Base-by-base conservation (phyloP, 2,888 invertebrate species). In the Strigamia maritima region DNA sequence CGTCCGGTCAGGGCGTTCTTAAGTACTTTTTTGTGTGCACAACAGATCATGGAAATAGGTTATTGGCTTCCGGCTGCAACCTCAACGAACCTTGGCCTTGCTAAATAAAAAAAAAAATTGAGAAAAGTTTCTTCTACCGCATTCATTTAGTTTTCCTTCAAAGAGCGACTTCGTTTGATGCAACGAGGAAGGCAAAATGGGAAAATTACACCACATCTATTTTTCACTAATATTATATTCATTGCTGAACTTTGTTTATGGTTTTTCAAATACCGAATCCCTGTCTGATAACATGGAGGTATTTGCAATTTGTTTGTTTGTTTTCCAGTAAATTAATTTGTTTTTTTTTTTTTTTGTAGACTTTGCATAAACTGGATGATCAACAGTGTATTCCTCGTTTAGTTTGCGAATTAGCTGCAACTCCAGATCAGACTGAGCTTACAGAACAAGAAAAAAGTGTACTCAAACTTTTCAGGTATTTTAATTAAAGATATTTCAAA, bases 351-450 rank as follows among this genome's bases (percentile, higher is more conserved):
- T 76, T 49, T 78, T 19, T 26, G 14, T 54, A 80, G 80, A 76
- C 75, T 16, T 80, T 80, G 54, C 80, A 78, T n/a, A 79, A 76
- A 70, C 22, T 80, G 78, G 80, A 80, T 31, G 80, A 80, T 28
- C 79, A 80, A 28, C 75, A 80, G 75, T 80, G 80, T 44, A 80
- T 80, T 28, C 80, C 80, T 28, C 19, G 80, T 24, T 76, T 80
- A 22, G n/a, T 80, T 22, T 80, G 80, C 40, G 80, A 80, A 78
- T 49, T 80, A 75, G 80, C 80, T 12, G 76, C 75, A 8, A 44
- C 78, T 16, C 38, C 74, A 75, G 75, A 79, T 24, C 65, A 60
- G 22, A n/a, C 7, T 8, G 6, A 24, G 12, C 75, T 80, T 12
- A 74, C 79, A 14, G 26, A 35, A 8, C 80, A 80, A 80, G 80